Conservation (phyloP, 2,797 vertebrate genomes). For the Coracias cyanogaster region DNA sequence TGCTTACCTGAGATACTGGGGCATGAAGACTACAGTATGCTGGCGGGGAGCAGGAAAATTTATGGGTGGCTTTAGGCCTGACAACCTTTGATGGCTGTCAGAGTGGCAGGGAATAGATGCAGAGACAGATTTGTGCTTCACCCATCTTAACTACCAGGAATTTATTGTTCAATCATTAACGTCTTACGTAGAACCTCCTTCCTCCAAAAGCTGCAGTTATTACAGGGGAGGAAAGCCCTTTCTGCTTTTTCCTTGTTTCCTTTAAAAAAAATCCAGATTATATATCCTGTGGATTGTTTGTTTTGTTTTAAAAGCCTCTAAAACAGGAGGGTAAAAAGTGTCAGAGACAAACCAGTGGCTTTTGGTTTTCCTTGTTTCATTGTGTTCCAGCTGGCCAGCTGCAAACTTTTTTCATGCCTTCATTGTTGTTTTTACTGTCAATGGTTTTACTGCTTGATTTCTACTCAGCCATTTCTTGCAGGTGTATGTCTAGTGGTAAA, state of each 20-base stretch:
- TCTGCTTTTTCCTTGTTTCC: background rate
- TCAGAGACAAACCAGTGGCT: background rate
- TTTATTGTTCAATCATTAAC: constrained; percentile 37
- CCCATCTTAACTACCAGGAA: background rate
- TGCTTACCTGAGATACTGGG: background rate
- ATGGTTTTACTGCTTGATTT: constrained; percentile 30
- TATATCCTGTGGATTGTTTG: background rate
- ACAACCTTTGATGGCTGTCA: background rate
- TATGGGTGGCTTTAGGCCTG: background rate
- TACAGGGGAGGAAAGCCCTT: background rate
- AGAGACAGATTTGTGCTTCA: background rate
- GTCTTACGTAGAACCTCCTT: background rate
- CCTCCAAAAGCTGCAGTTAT: background rate
- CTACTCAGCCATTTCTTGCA: background rate
- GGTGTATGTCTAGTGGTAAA: constrained; percentile 25
- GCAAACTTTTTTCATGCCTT: background rate
- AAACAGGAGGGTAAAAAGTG: background rate
- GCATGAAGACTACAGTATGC: background rate
- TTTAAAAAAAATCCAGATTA: background rate
- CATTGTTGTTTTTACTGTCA: constrained; percentile 25
- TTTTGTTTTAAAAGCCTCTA: constrained; percentile 18
- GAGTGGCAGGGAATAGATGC: background rate
- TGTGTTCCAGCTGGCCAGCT: constrained; percentile 49
- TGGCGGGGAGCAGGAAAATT: background rate
- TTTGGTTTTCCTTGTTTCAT: constrained; percentile 11